Conservation (phyloP, 2,113 vertebrate genomes). For the Oreotragus oreotragus region DNA sequence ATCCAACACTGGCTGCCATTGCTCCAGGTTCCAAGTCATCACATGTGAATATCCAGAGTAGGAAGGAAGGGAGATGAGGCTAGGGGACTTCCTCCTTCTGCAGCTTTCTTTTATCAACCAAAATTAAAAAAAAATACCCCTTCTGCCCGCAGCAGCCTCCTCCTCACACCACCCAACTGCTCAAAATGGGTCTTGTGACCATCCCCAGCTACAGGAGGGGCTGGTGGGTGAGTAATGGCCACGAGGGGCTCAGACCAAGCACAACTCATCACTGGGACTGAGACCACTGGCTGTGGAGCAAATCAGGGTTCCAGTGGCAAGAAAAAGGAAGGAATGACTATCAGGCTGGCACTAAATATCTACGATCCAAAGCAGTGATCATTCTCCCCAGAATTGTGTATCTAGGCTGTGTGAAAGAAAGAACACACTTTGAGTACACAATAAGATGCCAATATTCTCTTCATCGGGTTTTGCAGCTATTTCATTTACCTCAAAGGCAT, state of each 20-base stretch:
- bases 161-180: no score
- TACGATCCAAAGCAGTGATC: not conserved
- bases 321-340: not conserved
- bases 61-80: not conserved
- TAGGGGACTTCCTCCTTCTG: not conserved
- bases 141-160: not conserved
- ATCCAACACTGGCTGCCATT: not conserved
- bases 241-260: not conserved
- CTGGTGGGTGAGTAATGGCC: not conserved
- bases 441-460: not conserved
- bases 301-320: not conserved
- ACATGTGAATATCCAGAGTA: not conserved
- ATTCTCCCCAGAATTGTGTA: not conserved
- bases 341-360: not conserved
- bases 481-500: not conserved
- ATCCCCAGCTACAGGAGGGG: not conserved
- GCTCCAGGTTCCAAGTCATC: not conserved
- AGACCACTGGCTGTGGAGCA: not conserved
- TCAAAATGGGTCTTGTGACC: not conserved
- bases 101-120: not conserved
- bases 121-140: not conserved
- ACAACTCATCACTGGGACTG: not conserved
- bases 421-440: not conserved
- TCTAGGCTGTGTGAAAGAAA: not conserved
- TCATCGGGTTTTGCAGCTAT: not conserved